Evolutionary conservation across 2,797 vertebrate genomes (phyloP).

Genomic region (Semaprochilodus insignis): DNA sequence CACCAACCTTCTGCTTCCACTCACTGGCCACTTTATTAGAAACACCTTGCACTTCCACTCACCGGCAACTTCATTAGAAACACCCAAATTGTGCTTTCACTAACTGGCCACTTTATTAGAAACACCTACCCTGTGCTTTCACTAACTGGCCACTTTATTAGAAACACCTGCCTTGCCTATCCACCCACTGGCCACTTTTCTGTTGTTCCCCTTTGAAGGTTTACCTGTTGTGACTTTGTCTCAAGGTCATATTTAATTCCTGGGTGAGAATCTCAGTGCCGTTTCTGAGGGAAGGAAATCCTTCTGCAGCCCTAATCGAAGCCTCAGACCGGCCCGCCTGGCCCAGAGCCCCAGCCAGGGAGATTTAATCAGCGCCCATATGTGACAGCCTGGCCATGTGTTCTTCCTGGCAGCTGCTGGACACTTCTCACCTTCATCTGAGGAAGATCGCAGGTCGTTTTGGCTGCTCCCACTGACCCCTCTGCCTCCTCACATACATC

Average conservation of each 20-base stretch:
- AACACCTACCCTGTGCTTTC: too few relatives aligned
- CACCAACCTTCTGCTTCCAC: too few relatives aligned
- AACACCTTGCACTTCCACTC: too few relatives aligned
- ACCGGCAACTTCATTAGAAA: too few relatives aligned
- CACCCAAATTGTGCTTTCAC: too few relatives aligned
- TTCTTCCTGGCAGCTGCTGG: constrained; percentile 15
- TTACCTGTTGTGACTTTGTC: background rate
- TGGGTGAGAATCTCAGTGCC: background rate
- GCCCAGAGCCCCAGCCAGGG: background rate
- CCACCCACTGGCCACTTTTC: too few relatives aligned
- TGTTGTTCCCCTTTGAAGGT: background rate
- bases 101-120: too few relatives aligned
- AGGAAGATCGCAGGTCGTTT: background rate
- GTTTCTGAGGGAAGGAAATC: background rate
- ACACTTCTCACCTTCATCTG: background rate
- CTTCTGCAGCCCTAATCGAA: background rate
- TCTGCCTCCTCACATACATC: background rate
- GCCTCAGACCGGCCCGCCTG: background rate
- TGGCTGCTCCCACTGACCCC: constrained; percentile 12
- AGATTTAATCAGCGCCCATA: constrained; percentile 7
- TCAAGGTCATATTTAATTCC: constrained; percentile 10
- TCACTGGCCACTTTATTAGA: too few relatives aligned
- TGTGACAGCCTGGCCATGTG: background rate
- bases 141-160: too few relatives aligned
- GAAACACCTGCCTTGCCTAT: too few relatives aligned